Evolutionary conservation across 2,888 invertebrate species (phyloP).

Genomic region (Caenorhabditis panamensis): DNA sequence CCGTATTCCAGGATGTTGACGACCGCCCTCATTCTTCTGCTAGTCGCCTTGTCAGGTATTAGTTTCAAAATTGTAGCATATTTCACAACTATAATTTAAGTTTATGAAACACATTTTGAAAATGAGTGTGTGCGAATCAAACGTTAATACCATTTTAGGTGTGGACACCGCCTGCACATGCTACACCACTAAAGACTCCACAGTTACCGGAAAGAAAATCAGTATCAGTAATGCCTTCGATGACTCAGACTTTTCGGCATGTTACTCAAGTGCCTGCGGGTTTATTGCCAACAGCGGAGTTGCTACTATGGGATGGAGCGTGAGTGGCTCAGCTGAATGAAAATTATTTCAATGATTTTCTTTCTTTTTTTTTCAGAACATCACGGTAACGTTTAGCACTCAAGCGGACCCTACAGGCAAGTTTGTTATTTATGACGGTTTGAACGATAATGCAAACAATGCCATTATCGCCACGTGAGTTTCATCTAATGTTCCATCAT

Average conservation of each 20-base stretch:
- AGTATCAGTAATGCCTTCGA: conserved; percentile 27
- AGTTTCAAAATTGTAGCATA: neutral
- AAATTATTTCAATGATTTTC: neutral
- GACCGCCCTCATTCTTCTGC: conserved; percentile 19
- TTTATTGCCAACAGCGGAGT: conserved; percentile 49
- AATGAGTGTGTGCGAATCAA: too few relatives aligned
- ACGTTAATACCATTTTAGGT: too few relatives aligned
- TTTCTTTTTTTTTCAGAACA: conserved; percentile 31
- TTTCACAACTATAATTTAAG: too few relatives aligned
- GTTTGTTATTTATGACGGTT: conserved; percentile 29
- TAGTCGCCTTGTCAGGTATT: conserved; percentile 36
- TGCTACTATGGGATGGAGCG: conserved; percentile 37
- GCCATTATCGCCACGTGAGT: conserved; percentile 2
- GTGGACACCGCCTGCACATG: conserved; percentile 25
- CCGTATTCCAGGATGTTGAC: conserved; percentile 41
- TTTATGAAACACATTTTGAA: too few relatives aligned
- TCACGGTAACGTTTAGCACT: neutral
- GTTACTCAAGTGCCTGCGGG: conserved; percentile 19
- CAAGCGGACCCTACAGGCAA: conserved; percentile 8
- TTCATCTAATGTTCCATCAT: neutral
- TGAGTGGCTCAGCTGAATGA: neutral
- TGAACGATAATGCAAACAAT: neutral
- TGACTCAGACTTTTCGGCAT: conserved; percentile 12
- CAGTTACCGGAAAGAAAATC: conserved; percentile 9
- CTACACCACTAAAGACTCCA: neutral